Base-by-base conservation (phyloP, 2,888 invertebrate genomes). In the Volucella inanis region DNA sequence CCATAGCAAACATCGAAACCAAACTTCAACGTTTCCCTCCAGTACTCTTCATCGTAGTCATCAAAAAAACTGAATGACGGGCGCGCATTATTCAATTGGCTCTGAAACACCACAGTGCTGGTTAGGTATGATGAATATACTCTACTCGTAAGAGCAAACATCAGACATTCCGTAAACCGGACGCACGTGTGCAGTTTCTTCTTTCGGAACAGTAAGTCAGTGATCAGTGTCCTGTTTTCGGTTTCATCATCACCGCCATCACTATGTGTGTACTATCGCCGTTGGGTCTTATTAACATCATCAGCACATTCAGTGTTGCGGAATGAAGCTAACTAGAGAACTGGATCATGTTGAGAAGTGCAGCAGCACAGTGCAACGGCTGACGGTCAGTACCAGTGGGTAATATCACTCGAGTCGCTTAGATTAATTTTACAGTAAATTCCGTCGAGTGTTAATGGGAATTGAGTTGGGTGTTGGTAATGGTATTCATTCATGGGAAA, bases 131-230 rank as follows among this genome's bases (percentile, higher is more conserved):
- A 31, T 31, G 31, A 31, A 31, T 31, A 31, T 31, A 31, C 31
- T 31, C 31, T 31, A 31, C 31, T 31, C 31, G 31, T 31, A 31
- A 22, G n/a, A 18, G 43, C 18, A 52, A 39, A 67, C n/a, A 52
- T 61, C 54, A 15, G 43, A 15, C 64, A 64, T 71, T 55, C 55
- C 8, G 43, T 52, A 54, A 70, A 86, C 87, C 87, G 87, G 87
- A 87, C 87, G 87, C 87, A 87, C 87, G 87, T 87, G 86, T 87
- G 72, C 76, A 76, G 67, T 75, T 79, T 72, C 72, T 72, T 79
- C 79, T 79, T 79, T 79, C 72, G 52, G 62, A 61, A 49, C 62
- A 52, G 50, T 43, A 57, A 54, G 64, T 67, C 79, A 52, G 61
- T 67, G 79, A 67, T 67, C 79, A 52, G 67, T 72, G 79, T 72